Base-by-base conservation (phyloP, 2,888 invertebrate species). In the Cerastis rubricosa region DNA sequence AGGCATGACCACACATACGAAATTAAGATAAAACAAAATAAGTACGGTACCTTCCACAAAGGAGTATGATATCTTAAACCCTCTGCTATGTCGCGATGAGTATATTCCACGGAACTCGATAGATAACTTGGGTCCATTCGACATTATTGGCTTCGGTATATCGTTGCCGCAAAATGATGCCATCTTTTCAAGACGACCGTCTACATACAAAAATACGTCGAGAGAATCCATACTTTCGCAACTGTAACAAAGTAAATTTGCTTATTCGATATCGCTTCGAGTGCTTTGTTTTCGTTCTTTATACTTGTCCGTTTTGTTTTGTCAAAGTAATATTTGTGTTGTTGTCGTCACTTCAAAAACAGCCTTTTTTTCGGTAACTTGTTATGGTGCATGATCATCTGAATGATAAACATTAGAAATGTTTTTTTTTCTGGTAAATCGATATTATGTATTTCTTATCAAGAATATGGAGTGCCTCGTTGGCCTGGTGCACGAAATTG, bases 121-220 rank as follows among this genome's bases (percentile, higher is more conserved):
- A 86, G 98, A 98, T 92, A 99, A 96, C 90, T 98, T 97, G 77
- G 98, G 98, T 85, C 99, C 98, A 93, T 98, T 99, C 85, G 99
- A 99, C 99, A 99, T 99, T 90, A 99, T 97, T 88, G 99, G 98
- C 89, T 98, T 98, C 14, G 99, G 99, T 88, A 98, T 94, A 81
- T 98, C 97, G 81, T 97, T 97, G 19, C 99, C 99, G 94, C 99
- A 99, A 92, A 98, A 98, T 69, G 98, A 98, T 91, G 98, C 98
- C 91, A 99, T 98, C 93, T 98, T 98, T 92, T 99, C 98, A 94
- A 98, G 98, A 89, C 98, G 97, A 5, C 98, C 98, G 82, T 98
- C 98, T 87, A 98, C 98, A 90, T 98, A 98, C 69, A 99, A 98
- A 95, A 98, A 98, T 80, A 98, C 98, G 91, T 98, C 97, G 86